Evolutionary conservation across 1,140 invertebrate species (phyloP).

Genomic region (Thaumetopoea pityocampa): DNA sequence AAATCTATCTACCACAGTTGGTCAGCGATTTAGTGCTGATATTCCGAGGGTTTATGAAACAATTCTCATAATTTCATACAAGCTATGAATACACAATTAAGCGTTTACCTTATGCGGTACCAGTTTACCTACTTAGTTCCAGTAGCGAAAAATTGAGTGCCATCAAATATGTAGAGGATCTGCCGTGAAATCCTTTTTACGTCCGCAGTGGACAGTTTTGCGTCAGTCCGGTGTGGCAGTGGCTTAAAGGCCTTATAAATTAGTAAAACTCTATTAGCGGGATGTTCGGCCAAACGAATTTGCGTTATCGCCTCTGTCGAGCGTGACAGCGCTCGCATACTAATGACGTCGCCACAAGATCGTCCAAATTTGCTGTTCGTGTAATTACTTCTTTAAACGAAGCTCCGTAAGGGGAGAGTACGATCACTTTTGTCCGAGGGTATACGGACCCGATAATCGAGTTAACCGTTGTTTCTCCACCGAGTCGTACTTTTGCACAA

Average conservation of each 20-base stretch:
- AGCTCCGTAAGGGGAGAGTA: slow-evolving; percentile 39
- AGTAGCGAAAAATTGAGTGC: slow-evolving; percentile 54
- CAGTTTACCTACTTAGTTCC: slow-evolving; percentile 41
- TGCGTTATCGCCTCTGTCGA: slow-evolving; percentile 69
- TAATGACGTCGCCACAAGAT: slow-evolving; percentile 47
- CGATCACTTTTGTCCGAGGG: slow-evolving; percentile 44
- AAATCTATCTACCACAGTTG: no score
- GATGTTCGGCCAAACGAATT: slow-evolving; percentile 74
- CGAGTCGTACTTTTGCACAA: slow-evolving; percentile 26
- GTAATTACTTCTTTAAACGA: slow-evolving; percentile 72
- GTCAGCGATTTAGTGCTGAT: no score
- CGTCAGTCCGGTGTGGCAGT: slow-evolving; percentile 47
- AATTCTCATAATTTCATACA: slow-evolving; percentile 51
- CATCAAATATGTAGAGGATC: slow-evolving; percentile 70
- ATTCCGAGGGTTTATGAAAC: slow-evolving; percentile 28
- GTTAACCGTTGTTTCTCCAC: slow-evolving; percentile 33
- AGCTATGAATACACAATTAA: slow-evolving; percentile 68
- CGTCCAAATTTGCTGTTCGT: slow-evolving; percentile 51
- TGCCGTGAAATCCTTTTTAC: slow-evolving; percentile 69
- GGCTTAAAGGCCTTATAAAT: slow-evolving; percentile 72
- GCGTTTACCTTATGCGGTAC: no score
- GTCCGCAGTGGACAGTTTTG: slow-evolving; percentile 63
- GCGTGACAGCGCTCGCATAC: slow-evolving; percentile 59
- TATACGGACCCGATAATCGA: slow-evolving; percentile 45
- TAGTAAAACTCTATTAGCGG: slow-evolving; percentile 75